Conservation (phyloP, 2,888 invertebrate genomes). For the Parnassius mnemosyne region DNA sequence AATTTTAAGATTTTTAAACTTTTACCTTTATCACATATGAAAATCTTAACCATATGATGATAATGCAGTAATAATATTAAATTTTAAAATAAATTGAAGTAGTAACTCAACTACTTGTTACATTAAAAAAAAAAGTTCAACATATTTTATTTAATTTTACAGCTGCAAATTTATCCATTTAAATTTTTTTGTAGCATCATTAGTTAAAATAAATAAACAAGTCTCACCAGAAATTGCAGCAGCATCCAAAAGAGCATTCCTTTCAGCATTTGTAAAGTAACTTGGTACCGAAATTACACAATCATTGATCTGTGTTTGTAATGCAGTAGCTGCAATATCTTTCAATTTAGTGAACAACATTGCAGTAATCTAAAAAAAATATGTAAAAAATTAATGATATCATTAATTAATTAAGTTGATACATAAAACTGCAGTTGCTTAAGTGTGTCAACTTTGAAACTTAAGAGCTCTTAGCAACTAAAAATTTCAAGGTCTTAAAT, state of each 20-base stretch:
- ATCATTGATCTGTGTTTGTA: slow-evolving; percentile 95
- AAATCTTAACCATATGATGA: no score
- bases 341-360: slow-evolving; percentile 98
- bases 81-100: no score
- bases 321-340: slow-evolving; percentile 90
- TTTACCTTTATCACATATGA: no score
- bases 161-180: no score
- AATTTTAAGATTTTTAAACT: no score
- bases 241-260: slow-evolving; percentile 94
- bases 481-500: slow-evolving; percentile 20
- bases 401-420: neutral
- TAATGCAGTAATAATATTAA: no score
- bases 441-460: slow-evolving; percentile 1
- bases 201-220: neutral
- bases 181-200: no score
- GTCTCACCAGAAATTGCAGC: slow-evolving; percentile 90
- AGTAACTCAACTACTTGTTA: no score
- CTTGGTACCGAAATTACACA: slow-evolving; percentile 97
- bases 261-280: slow-evolving; percentile 96
- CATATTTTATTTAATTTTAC: no score
- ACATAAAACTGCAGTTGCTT: neutral
- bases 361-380: slow-evolving; percentile 85
- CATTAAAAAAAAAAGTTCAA: no score
- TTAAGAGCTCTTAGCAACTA: slow-evolving; percentile 18
- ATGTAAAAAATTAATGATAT: neutral